These are phyloP conservation scores for Drosophila virilis DNA, from an alignment of 1,140 invertebrate species.

Conservation along the genomic window DNA sequence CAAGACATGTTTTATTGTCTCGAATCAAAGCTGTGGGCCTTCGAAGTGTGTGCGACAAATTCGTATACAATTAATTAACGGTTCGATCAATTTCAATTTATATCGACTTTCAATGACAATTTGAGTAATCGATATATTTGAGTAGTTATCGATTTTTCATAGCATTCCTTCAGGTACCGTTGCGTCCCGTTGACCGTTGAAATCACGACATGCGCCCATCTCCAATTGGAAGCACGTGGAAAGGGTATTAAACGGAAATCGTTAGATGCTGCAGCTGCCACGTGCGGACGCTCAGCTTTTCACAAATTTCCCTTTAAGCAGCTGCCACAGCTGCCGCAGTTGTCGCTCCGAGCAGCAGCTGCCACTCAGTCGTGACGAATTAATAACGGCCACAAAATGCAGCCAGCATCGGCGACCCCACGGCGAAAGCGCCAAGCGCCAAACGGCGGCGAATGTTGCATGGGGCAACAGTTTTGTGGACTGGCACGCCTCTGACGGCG, in stretches of 20 bases:
- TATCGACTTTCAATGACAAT: too few species aligned
- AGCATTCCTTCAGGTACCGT: too few species aligned
- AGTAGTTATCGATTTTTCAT: too few species aligned
- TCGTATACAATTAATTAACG: too few species aligned
- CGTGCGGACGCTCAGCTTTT: slow-evolving; percentile 58
- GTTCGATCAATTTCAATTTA: too few species aligned
- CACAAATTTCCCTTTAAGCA: slow-evolving; percentile 73
- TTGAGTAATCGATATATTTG: too few species aligned
- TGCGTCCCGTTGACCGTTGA: too few species aligned
- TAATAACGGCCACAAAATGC: slow-evolving; percentile 62
- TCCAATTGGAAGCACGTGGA: background rate
- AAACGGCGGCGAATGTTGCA: background rate
- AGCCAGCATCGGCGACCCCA: slow-evolving; percentile 26
- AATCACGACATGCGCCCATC: background rate
- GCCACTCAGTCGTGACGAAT: slow-evolving; percentile 78
- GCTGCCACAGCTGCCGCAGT: slow-evolving; percentile 49
- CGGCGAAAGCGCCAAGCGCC: slow-evolving; percentile 32
- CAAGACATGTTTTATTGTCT: too few species aligned
- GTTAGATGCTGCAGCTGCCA: slow-evolving; percentile 27
- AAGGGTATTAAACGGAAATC: slow-evolving; percentile 36
- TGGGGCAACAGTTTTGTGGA: slow-evolving; percentile 4
- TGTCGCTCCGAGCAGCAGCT: slow-evolving; percentile 69
- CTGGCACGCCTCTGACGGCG: slow-evolving; percentile 18
- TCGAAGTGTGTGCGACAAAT: too few species aligned
- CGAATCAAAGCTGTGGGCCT: too few species aligned